Base-by-base conservation (phyloP, 2,113 vertebrate genomes). In the Mustelus asterias region DNA sequence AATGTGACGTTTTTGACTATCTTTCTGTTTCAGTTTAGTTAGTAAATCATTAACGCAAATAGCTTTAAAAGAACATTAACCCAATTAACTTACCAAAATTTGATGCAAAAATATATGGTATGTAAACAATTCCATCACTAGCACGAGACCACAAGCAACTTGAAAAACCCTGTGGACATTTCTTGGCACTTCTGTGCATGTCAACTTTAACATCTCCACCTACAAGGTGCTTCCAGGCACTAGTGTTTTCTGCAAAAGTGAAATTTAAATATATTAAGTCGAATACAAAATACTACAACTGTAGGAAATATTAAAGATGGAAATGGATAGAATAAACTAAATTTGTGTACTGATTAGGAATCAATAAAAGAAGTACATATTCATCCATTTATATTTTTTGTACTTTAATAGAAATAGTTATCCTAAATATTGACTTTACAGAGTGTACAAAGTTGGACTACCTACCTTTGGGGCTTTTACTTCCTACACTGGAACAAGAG, bases 31-130 rank as follows among this genome's bases (percentile, higher is more conserved):
- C 24, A 54, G 24, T 24, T 58, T 89, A 89, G 24, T 54, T 58
- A 29, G 48, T 58, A 89, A 13, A 58, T 24, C 26, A 29, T 11
- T 29, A 13, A 58, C 8, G 22, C 37, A 89, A 89, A 29, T 14
- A 18, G 58, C 20, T 93, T 65, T 93, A 65, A 18, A 7, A 65
- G 41, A n/a, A 65, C 33, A 63, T n/a, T 24, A 92, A 60, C 29
- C 85, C 85, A 58, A 58, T 13, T 89, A 93, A 93, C 89, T 93
- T 93, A 93, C 89, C 29, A 93, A n/a, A 93, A 65, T 93, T n/a
- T 93, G 89, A n/a, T 37, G 16, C 37, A 5, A 65, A 65, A 93
- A 37, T 11, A 65, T 65, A 93, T 37, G 89, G 89, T 63, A 93
- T 37, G 33, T 93, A 93, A 93, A n/a, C 60, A n/a, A 65, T n/a